Percentiles rank a stretch among this genome's conserved stretches.
Evolutionary conservation across 1,140 invertebrate genomes (phyloP).

Genomic region (Drosophila pectinifera): DNA sequence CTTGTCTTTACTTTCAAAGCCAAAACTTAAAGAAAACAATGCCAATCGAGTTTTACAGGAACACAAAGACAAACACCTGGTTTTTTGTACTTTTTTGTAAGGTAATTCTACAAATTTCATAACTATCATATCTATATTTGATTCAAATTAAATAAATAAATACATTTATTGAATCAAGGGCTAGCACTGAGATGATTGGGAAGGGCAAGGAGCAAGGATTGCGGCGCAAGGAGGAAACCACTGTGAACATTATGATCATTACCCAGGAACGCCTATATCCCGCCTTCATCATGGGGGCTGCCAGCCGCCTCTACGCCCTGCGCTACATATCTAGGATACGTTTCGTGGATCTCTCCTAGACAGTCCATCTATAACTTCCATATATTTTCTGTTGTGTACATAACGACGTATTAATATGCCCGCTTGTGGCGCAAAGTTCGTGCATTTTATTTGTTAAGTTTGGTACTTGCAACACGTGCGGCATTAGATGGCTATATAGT

Average conservation of each 20-base stretch:
- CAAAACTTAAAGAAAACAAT: too few species aligned
- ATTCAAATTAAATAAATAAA: neutral
- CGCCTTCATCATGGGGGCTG: neutral
- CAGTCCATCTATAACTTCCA: neutral
- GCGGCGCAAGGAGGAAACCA: neutral
- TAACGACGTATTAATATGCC: slow-evolving; percentile 9
- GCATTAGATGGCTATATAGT: slow-evolving; percentile 19
- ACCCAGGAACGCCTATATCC: neutral
- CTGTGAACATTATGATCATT: slow-evolving; percentile 7
- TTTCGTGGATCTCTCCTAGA: slow-evolving; percentile 12
- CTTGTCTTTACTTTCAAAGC: neutral
- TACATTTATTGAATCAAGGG: neutral
- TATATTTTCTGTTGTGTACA: neutral
- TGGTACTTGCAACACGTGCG: slow-evolving; percentile 34
- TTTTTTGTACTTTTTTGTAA: neutral
- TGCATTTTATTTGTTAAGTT: slow-evolving; percentile 19
- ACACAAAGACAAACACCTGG: neutral
- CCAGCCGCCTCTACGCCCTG: slow-evolving; percentile 3
- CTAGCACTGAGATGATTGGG: neutral
- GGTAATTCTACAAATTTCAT: neutral
- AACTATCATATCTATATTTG: too few species aligned
- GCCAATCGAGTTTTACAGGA: neutral
- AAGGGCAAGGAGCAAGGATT: neutral
- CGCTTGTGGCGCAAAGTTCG: slow-evolving; percentile 14
- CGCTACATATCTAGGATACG: neutral